Base-by-base conservation (phyloP, 2,113 vertebrate species). In the Corydoras sp. region DNA sequence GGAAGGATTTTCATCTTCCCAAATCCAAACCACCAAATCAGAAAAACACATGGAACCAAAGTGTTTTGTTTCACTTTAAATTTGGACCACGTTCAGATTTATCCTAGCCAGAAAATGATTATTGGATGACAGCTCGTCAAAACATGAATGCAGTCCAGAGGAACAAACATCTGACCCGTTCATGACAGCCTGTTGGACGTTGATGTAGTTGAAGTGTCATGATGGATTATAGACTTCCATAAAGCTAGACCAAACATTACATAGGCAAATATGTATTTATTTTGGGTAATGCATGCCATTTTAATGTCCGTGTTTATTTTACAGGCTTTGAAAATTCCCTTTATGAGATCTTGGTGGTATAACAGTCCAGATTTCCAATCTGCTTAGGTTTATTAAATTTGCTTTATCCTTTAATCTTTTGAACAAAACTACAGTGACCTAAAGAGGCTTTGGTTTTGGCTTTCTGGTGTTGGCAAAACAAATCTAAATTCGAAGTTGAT, bases 31-130 rank as follows among this genome's bases (percentile, higher is more conserved):
- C 31, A 55, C 35, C 4, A 51, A 29, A 43, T n/a, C 0, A 3
- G 10, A 24, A 61, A 43, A 29, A 50, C 13, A 58, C 24, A 63
- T 48, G 18, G 51, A 65, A 70, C 48, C 11, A 13, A 15, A 71
- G 62, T 32, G 13, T 32, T 58, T 49, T 58, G 9, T 50, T 65
- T 50, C 18, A 14, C 14, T 32, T 60, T 7, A 5, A n/a, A 65
- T 51, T 32, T 72, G 54, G 59, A 65, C 18, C 62, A 65, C 10
- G 11, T 14, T 59, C 10, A 49, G 58, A 15, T 30, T 60, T 2
- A 14, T 50, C 9, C 10, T 66, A 53, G 29, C 56, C 71, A 60
- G 14, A 60, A 24, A 73, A 59, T 60, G 48, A 66, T 66, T 73
- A 32, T 56, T 35, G 35, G 35, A 35, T 43, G 56, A 73, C 63